Percentiles rank a stretch among this genome's conserved stretches.
Evolutionary conservation across 2,888 invertebrate genomes (phyloP).

Genomic region (Himalopsyche japonica): DNA sequence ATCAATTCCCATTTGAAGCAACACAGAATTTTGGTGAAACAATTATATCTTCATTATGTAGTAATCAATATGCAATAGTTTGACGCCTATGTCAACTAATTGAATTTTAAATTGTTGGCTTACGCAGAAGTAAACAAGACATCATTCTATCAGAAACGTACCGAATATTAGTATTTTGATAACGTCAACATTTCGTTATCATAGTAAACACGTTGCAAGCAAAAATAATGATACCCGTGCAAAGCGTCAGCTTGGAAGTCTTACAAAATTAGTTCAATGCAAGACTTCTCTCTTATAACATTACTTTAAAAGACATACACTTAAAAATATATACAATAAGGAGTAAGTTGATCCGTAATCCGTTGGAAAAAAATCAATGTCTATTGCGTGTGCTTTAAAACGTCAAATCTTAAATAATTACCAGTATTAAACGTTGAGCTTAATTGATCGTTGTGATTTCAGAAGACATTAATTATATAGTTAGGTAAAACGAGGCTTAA

Average conservation of each 20-base stretch:
- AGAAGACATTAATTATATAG: background rate
- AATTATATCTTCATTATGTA: background rate
- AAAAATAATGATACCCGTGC: background rate
- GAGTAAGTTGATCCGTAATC: no score
- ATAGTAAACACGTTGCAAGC: background rate
- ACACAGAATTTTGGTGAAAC: no score
- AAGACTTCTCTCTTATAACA: background rate
- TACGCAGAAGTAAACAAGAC: background rate
- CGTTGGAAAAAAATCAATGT: no score
- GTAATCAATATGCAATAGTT: background rate
- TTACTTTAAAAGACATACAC: background rate
- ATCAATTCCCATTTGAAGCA: no score
- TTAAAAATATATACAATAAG: background rate
- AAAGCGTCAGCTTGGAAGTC: background rate
- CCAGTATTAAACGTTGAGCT: background rate
- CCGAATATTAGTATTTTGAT: background rate
- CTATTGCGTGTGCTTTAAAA: background rate
- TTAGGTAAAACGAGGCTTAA: background rate
- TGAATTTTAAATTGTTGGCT: background rate
- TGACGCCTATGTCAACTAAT: background rate
- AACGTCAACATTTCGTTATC: background rate
- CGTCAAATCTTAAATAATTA: background rate
- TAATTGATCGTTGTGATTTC: background rate
- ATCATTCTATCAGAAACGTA: background rate
- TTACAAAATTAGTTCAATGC: conserved; percentile 5